These are phyloP conservation scores for Caenorhabditis drosophilae DNA, from an alignment of 2,888 invertebrate species.

Conservation along the genomic window DNA sequence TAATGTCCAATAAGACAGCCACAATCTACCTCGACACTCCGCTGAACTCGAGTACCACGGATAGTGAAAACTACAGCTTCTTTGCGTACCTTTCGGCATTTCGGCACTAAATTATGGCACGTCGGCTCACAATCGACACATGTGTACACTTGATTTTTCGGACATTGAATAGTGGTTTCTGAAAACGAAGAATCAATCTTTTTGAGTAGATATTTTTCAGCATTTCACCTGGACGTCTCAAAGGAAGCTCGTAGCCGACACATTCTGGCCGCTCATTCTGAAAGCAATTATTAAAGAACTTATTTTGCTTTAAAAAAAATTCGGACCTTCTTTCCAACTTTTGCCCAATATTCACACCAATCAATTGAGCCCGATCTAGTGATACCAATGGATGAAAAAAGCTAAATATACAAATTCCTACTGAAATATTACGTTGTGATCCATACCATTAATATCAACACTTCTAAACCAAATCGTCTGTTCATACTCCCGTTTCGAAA, in stretches of 20 bases:
- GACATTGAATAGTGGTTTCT: conserved; percentile 9
- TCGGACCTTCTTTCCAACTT: conserved; percentile 42
- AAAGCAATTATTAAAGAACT: conserved; percentile 15
- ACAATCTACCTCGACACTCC: conserved; percentile 31
- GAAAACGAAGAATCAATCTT: too few relatives aligned
- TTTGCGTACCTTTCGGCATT: conserved; percentile 42
- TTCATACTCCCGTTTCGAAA: too few relatives aligned
- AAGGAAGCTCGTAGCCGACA: conserved; percentile 28
- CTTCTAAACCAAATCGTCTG: too few relatives aligned
- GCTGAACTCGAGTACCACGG: conserved; percentile 34
- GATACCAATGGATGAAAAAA: too few relatives aligned
- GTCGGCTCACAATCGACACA: conserved; percentile 42
- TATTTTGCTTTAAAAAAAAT: not conserved
- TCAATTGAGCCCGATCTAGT: too few relatives aligned
- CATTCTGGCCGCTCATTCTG: conserved; percentile 38
- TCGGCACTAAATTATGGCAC: conserved; percentile 35
- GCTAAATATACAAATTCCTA: too few relatives aligned
- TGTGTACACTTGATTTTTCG: conserved; percentile 34
- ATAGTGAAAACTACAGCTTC: conserved; percentile 27
- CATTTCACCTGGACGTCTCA: too few relatives aligned
- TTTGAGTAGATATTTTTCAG: too few relatives aligned
- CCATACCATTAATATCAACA: too few relatives aligned
- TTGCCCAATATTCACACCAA: conserved; percentile 51
- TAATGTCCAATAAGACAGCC: too few relatives aligned
- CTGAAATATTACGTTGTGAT: too few relatives aligned